Base-by-base conservation (phyloP, 2,113 vertebrate species). In the Sceloporus tristichus region DNA sequence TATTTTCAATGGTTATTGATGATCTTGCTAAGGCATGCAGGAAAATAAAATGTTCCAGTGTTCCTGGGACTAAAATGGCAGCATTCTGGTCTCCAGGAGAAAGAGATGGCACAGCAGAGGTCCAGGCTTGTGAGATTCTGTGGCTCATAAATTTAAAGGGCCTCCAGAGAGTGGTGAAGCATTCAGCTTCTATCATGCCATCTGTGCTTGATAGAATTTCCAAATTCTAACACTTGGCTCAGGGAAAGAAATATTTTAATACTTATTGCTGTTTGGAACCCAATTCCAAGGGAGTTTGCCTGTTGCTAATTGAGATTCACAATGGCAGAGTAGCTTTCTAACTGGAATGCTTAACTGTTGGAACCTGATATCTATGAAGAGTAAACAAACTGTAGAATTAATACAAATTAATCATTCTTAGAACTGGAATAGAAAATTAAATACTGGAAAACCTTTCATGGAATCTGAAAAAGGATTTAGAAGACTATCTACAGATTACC, bases 401-500 rank as follows among this genome's bases (percentile, higher is more conserved):
- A 71, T 71, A n/a, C 9, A 71, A 71, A 71, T 71, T 71, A 71
- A 71, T 71, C 27, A 71, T 29, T 29, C 68, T 71, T 27, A 29
- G 25, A 71, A 71, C 9, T 71, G 68, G 27, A 10, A 10, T 71
- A 29, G 9, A 84, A 56, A 54, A 56, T 54, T 80, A 34, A 38
- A 38, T 68, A 1, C 34, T 48, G 42, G 91, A 65, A 89, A 27
- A 87, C 68, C 23, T 23, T 34, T 4, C 21, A 38, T 29, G 10
- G 3, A 74, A 42, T 85, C 9, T 70, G 83, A 91, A 88, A 9
- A 89, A 77, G 1, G 5, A 53, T 5, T 48, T 89, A 88, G 93
- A 93, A 86, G 73, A 11, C 5, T 68, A 0, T 1, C 38, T 89
- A 38, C 88, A 87, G 87, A 85, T 86, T 92, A 79, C 83, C 40